Percentiles rank a stretch among this genome's conserved stretches.
Conservation (phyloP, 1,140 invertebrate genomes). For the Acromyrmex echinatior region DNA sequence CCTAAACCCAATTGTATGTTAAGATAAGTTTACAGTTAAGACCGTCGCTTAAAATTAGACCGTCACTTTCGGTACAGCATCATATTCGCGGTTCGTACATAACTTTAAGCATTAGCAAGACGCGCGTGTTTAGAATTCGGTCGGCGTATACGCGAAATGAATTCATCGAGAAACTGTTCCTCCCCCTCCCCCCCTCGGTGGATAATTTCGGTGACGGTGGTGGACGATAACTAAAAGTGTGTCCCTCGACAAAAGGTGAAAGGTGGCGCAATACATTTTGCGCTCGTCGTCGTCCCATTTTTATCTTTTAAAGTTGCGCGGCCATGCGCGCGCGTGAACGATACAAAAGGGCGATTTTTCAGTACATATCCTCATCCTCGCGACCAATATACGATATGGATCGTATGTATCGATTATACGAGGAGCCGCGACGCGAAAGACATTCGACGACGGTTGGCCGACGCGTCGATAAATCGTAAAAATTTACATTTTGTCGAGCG, state of each 20-base stretch:
- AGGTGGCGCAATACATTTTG: slow-evolving; percentile 45
- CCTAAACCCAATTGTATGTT: slow-evolving; percentile 3
- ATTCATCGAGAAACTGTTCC: slow-evolving; percentile 14
- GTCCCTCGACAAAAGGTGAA: slow-evolving; percentile 40
- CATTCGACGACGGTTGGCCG: not conserved
- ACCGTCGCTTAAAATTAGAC: not conserved
- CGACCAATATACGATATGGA: slow-evolving; percentile 31
- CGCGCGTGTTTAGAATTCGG: slow-evolving; percentile 32
- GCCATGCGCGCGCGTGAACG: not conserved
- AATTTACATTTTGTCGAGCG: slow-evolving; percentile 13
- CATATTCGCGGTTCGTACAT: too few species aligned
- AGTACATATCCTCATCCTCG: not conserved
- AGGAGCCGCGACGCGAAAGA: not conserved
- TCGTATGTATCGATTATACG: slow-evolving; percentile 20
- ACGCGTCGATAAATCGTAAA: slow-evolving; percentile 38
- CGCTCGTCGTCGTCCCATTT: slow-evolving; percentile 10
- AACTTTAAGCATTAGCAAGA: not conserved
- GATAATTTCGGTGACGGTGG: slow-evolving; percentile 6
- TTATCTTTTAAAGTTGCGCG: slow-evolving; percentile 35
- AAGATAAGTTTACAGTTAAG: not conserved
- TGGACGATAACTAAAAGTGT: slow-evolving; percentile 20
- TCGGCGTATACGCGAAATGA: not conserved
- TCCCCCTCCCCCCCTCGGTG: too few species aligned
- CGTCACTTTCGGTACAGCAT: not conserved
- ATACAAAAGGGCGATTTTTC: slow-evolving; percentile 45